Conservation (phyloP, 1,140 invertebrate genomes). For the Spodoptera frugiperda region DNA sequence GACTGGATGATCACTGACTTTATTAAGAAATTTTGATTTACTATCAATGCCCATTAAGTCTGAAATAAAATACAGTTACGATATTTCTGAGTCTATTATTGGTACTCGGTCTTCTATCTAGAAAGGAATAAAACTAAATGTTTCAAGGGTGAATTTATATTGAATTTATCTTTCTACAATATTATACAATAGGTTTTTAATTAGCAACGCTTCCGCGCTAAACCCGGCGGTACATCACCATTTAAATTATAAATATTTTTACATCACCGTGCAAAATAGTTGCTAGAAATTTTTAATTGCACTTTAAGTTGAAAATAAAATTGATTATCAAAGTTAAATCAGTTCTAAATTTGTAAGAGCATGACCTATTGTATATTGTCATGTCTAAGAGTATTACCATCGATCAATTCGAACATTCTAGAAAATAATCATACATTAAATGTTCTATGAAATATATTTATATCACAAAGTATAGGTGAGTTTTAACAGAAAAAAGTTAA, state of each 20-base stretch:
- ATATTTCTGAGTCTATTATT: background rate
- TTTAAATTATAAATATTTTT: slow-evolving; percentile 50
- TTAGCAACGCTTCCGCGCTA: slow-evolving; percentile 31
- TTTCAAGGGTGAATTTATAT: slow-evolving; percentile 79
- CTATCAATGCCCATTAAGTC: background rate
- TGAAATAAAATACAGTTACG: slow-evolving; percentile 5
- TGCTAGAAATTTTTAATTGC: slow-evolving; percentile 50
- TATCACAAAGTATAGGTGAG: slow-evolving; percentile 60
- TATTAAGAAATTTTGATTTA: slow-evolving; percentile 51
- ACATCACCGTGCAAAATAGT: slow-evolving; percentile 50
- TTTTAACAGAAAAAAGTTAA: slow-evolving; percentile 48
- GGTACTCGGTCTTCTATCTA: too few relatives aligned
- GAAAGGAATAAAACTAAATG: slow-evolving; percentile 56
- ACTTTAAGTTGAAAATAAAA: slow-evolving; percentile 42
- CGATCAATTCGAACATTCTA: slow-evolving; percentile 33
- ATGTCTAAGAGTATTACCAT: slow-evolving; percentile 38
- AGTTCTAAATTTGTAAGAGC: slow-evolving; percentile 43
- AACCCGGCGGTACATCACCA: slow-evolving; percentile 17
- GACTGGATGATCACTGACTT: slow-evolving; percentile 65
- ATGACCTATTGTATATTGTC: slow-evolving; percentile 40
- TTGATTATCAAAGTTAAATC: slow-evolving; percentile 43
- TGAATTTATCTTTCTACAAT: slow-evolving; percentile 82
- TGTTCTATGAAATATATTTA: slow-evolving; percentile 54
- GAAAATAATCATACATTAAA: slow-evolving; percentile 49
- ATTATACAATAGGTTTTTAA: slow-evolving; percentile 72